Conservation (phyloP, 2,113 vertebrate species). For the Eleginops maclovinus region DNA sequence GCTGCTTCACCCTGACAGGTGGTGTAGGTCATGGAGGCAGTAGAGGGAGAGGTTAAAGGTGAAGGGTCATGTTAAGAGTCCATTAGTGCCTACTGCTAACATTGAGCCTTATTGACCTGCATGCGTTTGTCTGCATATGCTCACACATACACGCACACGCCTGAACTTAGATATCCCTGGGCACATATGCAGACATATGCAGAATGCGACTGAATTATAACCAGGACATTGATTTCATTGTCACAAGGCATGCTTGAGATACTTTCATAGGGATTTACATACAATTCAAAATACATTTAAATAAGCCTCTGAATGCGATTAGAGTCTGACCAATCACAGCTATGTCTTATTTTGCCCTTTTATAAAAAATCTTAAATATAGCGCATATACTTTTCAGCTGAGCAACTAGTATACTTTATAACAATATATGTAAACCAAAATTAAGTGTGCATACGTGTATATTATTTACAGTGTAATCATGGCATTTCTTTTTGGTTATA, state of each 20-base stretch:
- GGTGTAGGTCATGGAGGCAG: constrained; percentile 56
- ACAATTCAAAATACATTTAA: background rate
- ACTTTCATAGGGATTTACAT: background rate
- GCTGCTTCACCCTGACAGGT: constrained; percentile 55
- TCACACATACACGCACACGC: constrained; percentile 25
- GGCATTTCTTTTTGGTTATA: background rate
- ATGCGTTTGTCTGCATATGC: constrained; percentile 50
- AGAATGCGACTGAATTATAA: background rate
- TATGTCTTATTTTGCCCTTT: background rate
- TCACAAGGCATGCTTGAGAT: background rate
- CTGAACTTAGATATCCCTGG: background rate
- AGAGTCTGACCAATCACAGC: background rate
- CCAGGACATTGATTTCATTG: background rate
- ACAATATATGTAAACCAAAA: background rate
- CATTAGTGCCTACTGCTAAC: constrained; percentile 67
- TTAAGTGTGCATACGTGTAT: background rate
- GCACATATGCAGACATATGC: background rate
- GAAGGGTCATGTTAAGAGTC: constrained; percentile 68
- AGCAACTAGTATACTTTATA: too few species aligned
- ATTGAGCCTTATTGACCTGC: constrained; percentile 69
- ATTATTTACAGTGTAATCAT: background rate
- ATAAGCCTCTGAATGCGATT: background rate
- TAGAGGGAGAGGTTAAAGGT: constrained; percentile 59
- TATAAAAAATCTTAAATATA: background rate
- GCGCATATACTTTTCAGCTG: background rate